Evolutionary conservation across 2,797 vertebrate genomes (phyloP), one percentile per base, ranked within the genome.

Genomic region (Falco cherrug): DNA sequence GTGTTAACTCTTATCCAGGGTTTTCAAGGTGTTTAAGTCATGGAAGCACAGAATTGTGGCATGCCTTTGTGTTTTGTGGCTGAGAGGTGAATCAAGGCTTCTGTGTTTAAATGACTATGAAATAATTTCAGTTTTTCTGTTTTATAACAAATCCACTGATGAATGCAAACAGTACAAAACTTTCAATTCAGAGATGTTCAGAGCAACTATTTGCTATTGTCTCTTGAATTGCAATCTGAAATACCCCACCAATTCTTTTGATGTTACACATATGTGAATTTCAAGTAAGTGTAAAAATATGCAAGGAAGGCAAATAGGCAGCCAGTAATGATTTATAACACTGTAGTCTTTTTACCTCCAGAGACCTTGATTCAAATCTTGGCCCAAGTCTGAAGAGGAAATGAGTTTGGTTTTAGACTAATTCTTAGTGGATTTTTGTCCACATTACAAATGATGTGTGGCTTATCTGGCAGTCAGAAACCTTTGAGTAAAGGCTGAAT

Each of bases 401-500:
- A 92, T 95, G 65, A 91, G 69, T 94, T 94, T 90, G 82, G 65
- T 85, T 95, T 94, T 90, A 84, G 45, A 76, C 43, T 92, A 88
- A 86, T 94, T 94, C 87, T 26, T 89, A 21, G 90, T 83, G 84
- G 81, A 85, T 93, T 93, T 93, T 95, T 89, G 90, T 95, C 39
- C 31, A 31, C 1, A 1, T 76, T 89, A 71, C 68, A 85, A 70
- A 61, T 89, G 64, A 64, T 53, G 47, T 93, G 68, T 81, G 90
- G 76, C 89, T 96, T 65, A 10, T 91, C 84, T 92, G 87, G 75
- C 71, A 90, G 80, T 79, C 14, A 2, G 18, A 78, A 90, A 51
- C 65, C 57, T 89, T 69, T 26, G 48, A 76, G 65, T 71, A 79
- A 88, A 75, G 39, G 33, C 84, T 93, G 71, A 87, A 39, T 76